Evolutionary conservation across 2,113 vertebrate species (phyloP).

Genomic region (Paedocypris sp.): DNA sequence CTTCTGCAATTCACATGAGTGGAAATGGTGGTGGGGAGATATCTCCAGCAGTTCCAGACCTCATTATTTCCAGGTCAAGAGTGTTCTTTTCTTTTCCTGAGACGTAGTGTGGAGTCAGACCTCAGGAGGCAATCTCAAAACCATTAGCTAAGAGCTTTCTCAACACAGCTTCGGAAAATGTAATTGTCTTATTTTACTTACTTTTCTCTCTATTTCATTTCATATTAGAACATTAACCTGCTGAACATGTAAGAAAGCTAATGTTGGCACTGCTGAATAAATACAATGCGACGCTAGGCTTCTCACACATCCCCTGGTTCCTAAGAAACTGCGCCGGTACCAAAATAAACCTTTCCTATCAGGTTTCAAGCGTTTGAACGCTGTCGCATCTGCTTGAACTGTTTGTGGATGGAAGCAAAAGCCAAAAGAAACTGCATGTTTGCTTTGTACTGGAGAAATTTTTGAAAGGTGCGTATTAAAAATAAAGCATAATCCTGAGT

Average conservation of each 20-base stretch:
- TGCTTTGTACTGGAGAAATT: no score
- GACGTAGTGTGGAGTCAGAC: slow-evolving; percentile 14
- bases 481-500: no score
- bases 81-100: slow-evolving; percentile 35
- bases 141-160: slow-evolving; percentile 25
- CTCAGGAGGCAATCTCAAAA: slow-evolving; percentile 12
- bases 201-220: slow-evolving; percentile 15
- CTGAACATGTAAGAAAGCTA: not conserved
- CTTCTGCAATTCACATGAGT: no score
- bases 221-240: not conserved
- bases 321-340: not conserved
- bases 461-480: no score
- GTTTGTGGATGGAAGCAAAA: not conserved
- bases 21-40: no score
- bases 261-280: not conserved
- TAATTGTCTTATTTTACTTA: no score
- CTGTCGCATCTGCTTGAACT: not conserved
- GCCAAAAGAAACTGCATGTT: not conserved
- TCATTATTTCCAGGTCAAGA: slow-evolving; percentile 11
- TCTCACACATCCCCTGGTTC: slow-evolving; percentile 8
- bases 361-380: not conserved
- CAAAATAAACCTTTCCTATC: not conserved
- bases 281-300: not conserved
- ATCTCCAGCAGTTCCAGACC: not conserved
- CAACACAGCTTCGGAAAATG: no score